Evolutionary conservation across 2,113 vertebrate genomes (phyloP), one percentile per base, ranked within the genome.

Genomic region (Melospiza georgiana): DNA sequence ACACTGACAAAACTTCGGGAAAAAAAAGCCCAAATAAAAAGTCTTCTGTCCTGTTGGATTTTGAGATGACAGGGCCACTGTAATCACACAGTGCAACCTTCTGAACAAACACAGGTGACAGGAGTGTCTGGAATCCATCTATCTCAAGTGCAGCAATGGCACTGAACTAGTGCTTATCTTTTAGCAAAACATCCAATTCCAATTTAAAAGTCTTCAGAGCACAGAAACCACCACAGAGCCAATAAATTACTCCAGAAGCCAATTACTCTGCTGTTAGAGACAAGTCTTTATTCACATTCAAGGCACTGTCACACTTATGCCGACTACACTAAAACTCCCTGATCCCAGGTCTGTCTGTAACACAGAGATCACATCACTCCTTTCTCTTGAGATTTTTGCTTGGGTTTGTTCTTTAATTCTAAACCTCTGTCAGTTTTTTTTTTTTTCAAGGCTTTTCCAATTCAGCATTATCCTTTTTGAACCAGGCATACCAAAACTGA

Each of bases 41-140:
- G 31, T 73, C 54, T 90, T 80, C 73, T 39, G 37, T 81, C 49
- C 28, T 18, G 41, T 5, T 74, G 63, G 48, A 33, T 74, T 88
- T 67, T 78, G 90, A 87, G 86, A 63, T 86, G 86, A 49, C 69
- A 87, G 33, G 37, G 69, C 25, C 88, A 90, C 90, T 90, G 76
- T 22, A 59, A 68, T 23, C 87, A 57, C 25, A 63, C 61, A 95
- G 87, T 24, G 48, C 15, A 52, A 58, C 73, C 83, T 83, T 48
- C 72, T 68, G 57, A 90, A 44, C 19, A 86, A 90, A 57, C 33
- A 87, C 39, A n/a, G 49, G 41, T 52, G 63, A 77, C 37, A 87
- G 39, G 59, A 90, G 52, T 14, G 52, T 62, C 90, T 83, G 57
- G 28, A 84, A 54, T 68, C 79, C 48, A 27, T 37, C 88, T 87